Evolutionary conservation across 2,888 invertebrate species (phyloP), one percentile per base, ranked within the genome.

Genomic region (Agapostemon virescens): DNA sequence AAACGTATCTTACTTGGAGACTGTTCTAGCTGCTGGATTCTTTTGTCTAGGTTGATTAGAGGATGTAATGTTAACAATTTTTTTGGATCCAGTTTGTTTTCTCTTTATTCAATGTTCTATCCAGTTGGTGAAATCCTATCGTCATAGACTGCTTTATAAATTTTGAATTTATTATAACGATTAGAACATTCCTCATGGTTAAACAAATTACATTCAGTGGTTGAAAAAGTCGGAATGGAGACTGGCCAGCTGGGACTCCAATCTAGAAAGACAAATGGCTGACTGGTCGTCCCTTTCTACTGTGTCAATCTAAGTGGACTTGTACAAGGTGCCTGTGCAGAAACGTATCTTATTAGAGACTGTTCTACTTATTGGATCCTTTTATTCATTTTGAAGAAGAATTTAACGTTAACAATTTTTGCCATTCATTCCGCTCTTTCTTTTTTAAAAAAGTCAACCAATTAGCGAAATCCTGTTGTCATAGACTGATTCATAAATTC

Each of bases 191-290:
- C 11, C 11, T 49, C 49, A 49, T n/a, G 3, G 49, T n/a, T n/a
- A 49, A 49, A 11, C n/a, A n/a, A 1, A 9, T 45, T 2, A 20
- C 7, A 45, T n/a, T n/a, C n/a, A n/a, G n/a, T n/a, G n/a, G n/a
- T n/a, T n/a, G n/a, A n/a, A n/a, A n/a, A n/a, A n/a, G 81, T 84
- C 73, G 52, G 74, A 79, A 74, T 73, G 76, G 79, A 74, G 84
- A 84, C 85, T 82, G 75, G 85, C 86, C 85, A 89, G 89, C 88
- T 86, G 82, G 74, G 81, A 83, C 81, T 84, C 88, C 86, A 88
- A 88, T 89, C 86, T 69, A 84, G 80, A 84, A 78, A 86, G 88
- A 89, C 89, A 86, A 87, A 74, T 86, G 89, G 85, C 81, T 79
- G 87, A 86, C 86, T 85, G 86, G 86, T 82, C 86, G 81, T 78